Evolutionary conservation across 2,888 invertebrate species (phyloP), one percentile per base, ranked within the genome.

Genomic region (Rotaria magnacalcarata): DNA sequence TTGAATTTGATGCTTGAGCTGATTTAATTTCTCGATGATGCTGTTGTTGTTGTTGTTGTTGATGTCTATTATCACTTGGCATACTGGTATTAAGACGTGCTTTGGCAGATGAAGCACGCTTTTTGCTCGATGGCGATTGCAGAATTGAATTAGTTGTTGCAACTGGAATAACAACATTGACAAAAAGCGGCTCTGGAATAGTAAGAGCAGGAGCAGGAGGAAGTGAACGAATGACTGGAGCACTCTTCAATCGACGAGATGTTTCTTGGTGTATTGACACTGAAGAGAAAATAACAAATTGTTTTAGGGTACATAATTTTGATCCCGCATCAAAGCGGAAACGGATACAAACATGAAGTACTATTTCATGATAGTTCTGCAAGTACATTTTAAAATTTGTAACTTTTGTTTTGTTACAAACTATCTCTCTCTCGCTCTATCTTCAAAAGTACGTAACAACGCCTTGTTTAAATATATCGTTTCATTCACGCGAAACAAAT

Each of bases 221-320:
- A 24, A 16, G 24, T 80, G 47, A 47, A 80, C 47, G 80, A 43
- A 1, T n/a, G 10, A 80, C 11, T 47, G 80, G 80, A 19, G 80
- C 80, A 47, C 80, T 80, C 24, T 47, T 24, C 19, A 80, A 47
- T 47, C 80, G 80, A n/a, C 80, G 80, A 43, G 80, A 24, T 47
- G 47, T 8, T 47, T 47, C 47, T 43, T 43, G 3, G 5, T 11
- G n/a, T 14, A n/a, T 21, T 47, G 21, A n/a, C 24, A 24, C 80
- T 80, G n/a, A 80, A 47, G 4, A 11, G 14, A 24, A 47, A 47
- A 47, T 24, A 24, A 47, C 2, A 24, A 47, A 19, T 34, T 16
- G 3, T 16, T 67, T 34, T 67, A 8, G 24, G 2, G 11, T 67
- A 14, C 0, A 67, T 27, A 24, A 24, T 56, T 24, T 56, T 27